Evolutionary conservation across 2,797 vertebrate species (phyloP).

Genomic region (Cyclura pinguis): DNA sequence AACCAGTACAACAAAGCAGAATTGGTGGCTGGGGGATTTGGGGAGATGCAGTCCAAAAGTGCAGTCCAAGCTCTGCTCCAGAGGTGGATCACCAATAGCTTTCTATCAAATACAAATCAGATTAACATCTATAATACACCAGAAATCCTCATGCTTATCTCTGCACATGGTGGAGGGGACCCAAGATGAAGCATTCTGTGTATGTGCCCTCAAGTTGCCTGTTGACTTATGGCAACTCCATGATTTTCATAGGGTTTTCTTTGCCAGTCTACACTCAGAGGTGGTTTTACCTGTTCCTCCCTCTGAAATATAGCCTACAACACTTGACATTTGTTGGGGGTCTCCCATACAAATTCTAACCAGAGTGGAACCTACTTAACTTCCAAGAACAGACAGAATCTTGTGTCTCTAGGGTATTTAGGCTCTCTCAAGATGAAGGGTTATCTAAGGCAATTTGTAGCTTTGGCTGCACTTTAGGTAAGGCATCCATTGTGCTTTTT

Average conservation of each 20-base stretch:
- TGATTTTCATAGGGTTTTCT: too few species aligned
- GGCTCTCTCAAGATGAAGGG: too few species aligned
- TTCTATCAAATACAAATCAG: conserved; percentile 2
- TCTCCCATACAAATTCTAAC: too few species aligned
- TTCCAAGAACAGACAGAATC: too few species aligned
- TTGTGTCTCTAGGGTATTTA: too few species aligned
- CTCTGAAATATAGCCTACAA: too few species aligned
- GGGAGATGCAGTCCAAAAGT: not conserved
- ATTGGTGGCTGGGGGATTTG: not conserved
- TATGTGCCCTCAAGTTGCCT: too few species aligned
- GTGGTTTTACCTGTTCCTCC: too few species aligned
- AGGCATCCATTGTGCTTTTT: not conserved
- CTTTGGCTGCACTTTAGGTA: not conserved
- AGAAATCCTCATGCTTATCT: not conserved
- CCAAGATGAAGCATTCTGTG: not conserved
- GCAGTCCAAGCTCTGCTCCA: not conserved
- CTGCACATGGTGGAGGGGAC: conserved; percentile 7
- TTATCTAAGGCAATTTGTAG: not conserved
- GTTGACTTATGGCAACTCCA: too few species aligned
- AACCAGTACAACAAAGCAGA: not conserved
- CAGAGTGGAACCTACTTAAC: too few species aligned
- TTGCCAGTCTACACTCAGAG: too few species aligned
- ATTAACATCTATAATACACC: not conserved
- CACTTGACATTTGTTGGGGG: too few species aligned
- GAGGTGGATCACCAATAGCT: not conserved